Percentiles rank a stretch among this genome's conserved stretches.
Conservation (phyloP, 2,797 vertebrate genomes). For the Capromys pilorides region DNA sequence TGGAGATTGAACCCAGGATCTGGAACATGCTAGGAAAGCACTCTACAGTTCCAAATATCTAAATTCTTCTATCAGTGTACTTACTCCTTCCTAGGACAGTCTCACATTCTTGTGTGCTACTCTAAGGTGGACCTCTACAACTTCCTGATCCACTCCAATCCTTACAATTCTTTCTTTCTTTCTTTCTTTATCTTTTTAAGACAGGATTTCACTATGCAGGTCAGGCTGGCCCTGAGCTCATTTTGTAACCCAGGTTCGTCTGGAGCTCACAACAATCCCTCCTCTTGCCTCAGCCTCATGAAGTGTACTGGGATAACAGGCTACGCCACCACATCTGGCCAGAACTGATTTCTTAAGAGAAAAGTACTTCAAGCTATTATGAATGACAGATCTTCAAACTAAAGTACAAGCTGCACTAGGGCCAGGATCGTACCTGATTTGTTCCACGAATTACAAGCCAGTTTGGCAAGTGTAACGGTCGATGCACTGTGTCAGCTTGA, state of each 20-base stretch:
- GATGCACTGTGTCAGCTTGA: neutral
- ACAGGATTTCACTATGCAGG: no score
- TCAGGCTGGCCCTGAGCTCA: no score
- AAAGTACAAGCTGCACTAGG: neutral
- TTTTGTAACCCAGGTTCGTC: no score
- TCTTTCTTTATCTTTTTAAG: neutral
- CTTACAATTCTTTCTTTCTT: neutral
- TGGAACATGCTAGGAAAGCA: neutral
- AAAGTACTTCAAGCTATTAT: conserved; percentile 26
- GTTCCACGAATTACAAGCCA: conserved; percentile 4
- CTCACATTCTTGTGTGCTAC: neutral
- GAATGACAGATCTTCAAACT: neutral
- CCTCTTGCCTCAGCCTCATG: no score
- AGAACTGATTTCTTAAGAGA: conserved; percentile 39
- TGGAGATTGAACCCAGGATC: neutral
- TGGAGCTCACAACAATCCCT: no score
- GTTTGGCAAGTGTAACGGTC: neutral
- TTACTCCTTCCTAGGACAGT: neutral
- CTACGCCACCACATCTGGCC: no score
- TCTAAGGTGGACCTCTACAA: neutral
- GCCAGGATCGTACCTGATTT: neutral
- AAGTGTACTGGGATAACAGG: no score
- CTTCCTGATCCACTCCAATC: neutral
- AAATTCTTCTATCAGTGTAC: neutral
- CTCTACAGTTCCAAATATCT: neutral